phyloP scores from a whole-genome alignment of 2,888 invertebrate genomes.

The Plebejus melissa region DNA sequence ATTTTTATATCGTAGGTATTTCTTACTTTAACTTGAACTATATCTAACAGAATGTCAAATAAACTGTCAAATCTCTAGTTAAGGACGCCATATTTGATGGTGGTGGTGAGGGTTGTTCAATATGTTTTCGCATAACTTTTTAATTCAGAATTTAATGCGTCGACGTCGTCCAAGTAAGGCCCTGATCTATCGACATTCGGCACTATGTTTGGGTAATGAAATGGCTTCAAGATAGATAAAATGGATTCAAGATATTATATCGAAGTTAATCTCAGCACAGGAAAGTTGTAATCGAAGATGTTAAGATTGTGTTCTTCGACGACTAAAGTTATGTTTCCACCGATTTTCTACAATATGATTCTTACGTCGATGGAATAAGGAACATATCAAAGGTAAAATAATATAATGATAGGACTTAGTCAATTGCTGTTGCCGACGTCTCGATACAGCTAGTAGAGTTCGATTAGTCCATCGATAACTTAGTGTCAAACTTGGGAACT shows the following conservation, averaged over 20 bases:
- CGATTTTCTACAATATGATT: background rate
- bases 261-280: slow-evolving; percentile 23
- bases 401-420: slow-evolving; percentile 29
- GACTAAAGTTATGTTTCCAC: background rate
- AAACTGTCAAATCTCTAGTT: too few species aligned
- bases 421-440: slow-evolving; percentile 36
- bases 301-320: slow-evolving; percentile 25
- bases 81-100: too few species aligned
- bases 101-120: too few species aligned
- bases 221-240: too few species aligned
- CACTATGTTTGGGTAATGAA: too few species aligned
- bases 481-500: background rate
- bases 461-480: slow-evolving; percentile 7
- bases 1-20: too few species aligned
- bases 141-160: too few species aligned
- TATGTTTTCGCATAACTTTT: too few species aligned
- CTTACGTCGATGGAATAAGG: background rate
- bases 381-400: background rate
- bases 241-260: background rate
- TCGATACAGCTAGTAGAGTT: slow-evolving; percentile 30
- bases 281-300: slow-evolving; percentile 26
- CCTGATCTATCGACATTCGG: too few species aligned
- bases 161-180: background rate
- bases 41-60: too few species aligned
- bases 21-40: too few species aligned